Evolutionary conservation across 2,113 vertebrate species (phyloP), one percentile per base, ranked within the genome.

Genomic region (Paradisaea rubra): DNA sequence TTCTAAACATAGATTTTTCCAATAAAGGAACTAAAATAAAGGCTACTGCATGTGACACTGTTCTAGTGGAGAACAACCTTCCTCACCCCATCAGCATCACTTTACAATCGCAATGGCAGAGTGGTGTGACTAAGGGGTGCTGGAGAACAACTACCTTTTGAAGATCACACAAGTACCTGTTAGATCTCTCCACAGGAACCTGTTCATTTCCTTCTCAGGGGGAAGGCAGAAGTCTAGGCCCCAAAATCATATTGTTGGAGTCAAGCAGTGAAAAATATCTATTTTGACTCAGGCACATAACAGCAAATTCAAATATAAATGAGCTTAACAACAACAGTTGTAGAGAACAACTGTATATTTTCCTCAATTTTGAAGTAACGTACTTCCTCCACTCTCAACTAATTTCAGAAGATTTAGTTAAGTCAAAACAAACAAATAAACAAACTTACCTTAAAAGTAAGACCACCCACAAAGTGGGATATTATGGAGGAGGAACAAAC

Each of bases 401-500:
- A 37, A 28, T 31, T 47, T 42, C 8, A 60, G 56, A 63, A 18
- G 2, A 1, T 42, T 84, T 20, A 42, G 0, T 28, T 31, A 27
- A 30, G 1, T 4, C 1, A 73, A 20, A 44, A 42, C 54, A 53
- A 50, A 19, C 15, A 12, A 15, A 13, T 4, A 10, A 33, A 12
- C 25, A 15, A 57, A 4, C 10, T 37, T 81, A 31, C 13, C 8
- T 42, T 76, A 9, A 71, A n/a, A 2, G 2, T 11, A 76, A 45
- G 9, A 5, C 9, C 11, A 6, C 10, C 4, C 13, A 16, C 5
- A 6, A 35, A 41, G 5, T 14, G 5, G 6, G 10, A 42, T 31
- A 12, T 10, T 11, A 1, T 3, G 2, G 10, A 27, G 0, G 4
- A 7, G 3, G 2, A 37, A 7, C 8, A 81, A 31, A 59, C 2